These are phyloP conservation scores for Petroica traversi DNA, from an alignment of 2,113 vertebrate genomes.

Conservation along the genomic window DNA sequence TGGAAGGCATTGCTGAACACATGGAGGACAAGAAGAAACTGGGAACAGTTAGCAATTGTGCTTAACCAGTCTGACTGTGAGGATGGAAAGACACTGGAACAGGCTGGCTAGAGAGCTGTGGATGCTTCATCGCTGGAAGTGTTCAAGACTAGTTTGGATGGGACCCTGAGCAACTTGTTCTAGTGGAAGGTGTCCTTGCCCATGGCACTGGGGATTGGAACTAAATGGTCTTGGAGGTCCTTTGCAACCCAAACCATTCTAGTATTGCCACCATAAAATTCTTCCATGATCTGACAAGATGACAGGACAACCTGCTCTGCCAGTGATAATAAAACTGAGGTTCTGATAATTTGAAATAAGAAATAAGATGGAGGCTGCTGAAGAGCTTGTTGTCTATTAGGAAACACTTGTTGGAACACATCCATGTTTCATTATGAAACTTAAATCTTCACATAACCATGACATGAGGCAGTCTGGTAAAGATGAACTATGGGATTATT, in stretches of 20 bases:
- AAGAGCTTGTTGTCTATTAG: neutral
- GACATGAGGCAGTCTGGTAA: neutral
- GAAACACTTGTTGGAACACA: neutral
- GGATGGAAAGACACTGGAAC: neutral
- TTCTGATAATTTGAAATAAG: neutral
- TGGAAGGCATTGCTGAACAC: neutral
- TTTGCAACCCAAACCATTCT: neutral
- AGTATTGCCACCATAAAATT: neutral
- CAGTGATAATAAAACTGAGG: neutral
- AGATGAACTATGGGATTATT: rapidly evolving
- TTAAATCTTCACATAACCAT: neutral
- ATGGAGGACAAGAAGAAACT: neutral
- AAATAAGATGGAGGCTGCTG: neutral
- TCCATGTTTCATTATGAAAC: neutral
- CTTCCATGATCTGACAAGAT: neutral
- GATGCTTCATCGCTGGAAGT: neutral
- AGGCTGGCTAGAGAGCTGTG: neutral
- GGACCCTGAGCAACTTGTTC: neutral
- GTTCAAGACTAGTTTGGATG: neutral
- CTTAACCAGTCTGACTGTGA: neutral
- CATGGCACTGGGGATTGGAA: neutral
- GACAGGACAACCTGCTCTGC: neutral
- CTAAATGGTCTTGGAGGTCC: too few species aligned
- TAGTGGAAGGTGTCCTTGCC: neutral
- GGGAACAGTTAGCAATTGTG: neutral